phyloP scores from a whole-genome alignment of 2,888 invertebrate species.

The Mesopsocus fuscifrons region DNA sequence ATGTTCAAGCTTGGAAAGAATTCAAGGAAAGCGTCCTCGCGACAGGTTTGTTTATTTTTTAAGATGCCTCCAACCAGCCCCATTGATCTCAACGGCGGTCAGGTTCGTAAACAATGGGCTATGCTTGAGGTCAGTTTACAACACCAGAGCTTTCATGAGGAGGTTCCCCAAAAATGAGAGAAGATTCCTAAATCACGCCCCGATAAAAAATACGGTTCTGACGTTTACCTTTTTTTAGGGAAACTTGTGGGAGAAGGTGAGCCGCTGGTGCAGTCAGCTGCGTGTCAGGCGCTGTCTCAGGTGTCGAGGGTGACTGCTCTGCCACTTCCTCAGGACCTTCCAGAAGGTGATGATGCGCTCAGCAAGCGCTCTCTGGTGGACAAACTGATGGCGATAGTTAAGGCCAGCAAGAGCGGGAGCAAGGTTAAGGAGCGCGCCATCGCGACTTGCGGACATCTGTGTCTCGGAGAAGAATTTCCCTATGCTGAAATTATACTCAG shows the following conservation, averaged over 20 bases:
- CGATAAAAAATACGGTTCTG: too few relatives aligned
- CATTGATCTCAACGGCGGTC: too few relatives aligned
- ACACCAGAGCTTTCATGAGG: too few relatives aligned
- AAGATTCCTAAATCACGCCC: too few relatives aligned
- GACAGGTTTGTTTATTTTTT: background rate
- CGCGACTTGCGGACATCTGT: slow-evolving; percentile 55
- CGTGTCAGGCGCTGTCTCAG: slow-evolving; percentile 37
- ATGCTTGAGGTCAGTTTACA: too few relatives aligned
- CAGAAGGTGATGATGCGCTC: slow-evolving; percentile 25
- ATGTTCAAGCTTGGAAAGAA: background rate
- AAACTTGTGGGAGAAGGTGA: background rate
- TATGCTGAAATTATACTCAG: slow-evolving; percentile 51
- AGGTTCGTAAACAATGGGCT: too few relatives aligned
- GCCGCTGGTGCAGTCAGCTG: slow-evolving; percentile 31
- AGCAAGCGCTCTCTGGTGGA: slow-evolving; percentile 53
- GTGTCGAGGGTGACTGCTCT: slow-evolving; percentile 48
- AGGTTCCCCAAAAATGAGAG: too few relatives aligned
- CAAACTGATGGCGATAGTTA: slow-evolving; percentile 47
- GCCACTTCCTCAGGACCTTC: slow-evolving; percentile 35
- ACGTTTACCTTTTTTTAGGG: too few relatives aligned
- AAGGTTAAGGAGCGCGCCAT: slow-evolving; percentile 54
- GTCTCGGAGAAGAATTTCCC: slow-evolving; percentile 62
- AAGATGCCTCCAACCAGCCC: too few relatives aligned
- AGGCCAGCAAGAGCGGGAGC: slow-evolving; percentile 45
- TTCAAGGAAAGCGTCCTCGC: background rate